Percentiles rank a stretch among this genome's conserved stretches.
Evolutionary conservation across 2,113 vertebrate genomes (phyloP).

Genomic region (Chamaea fasciata): DNA sequence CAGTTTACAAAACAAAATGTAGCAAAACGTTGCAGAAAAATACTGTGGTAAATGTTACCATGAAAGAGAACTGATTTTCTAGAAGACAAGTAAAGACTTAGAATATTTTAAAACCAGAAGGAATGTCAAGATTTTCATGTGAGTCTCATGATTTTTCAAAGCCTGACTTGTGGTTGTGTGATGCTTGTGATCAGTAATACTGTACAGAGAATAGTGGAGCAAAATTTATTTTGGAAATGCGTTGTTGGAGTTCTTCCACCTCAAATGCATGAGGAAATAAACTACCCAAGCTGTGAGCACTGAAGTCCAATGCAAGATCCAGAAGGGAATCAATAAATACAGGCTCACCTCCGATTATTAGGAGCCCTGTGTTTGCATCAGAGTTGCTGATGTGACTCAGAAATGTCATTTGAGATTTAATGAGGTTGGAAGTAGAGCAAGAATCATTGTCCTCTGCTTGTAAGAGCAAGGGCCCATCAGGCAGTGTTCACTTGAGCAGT

Average conservation of each 20-base stretch:
- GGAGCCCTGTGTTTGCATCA: background rate
- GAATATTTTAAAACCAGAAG: background rate
- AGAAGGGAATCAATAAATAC: background rate
- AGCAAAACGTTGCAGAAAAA: background rate
- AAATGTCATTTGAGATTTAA: background rate
- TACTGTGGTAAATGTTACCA: background rate
- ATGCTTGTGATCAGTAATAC: background rate
- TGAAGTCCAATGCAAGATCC: background rate
- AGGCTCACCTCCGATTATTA: background rate
- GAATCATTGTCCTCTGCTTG: background rate
- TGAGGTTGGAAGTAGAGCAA: background rate
- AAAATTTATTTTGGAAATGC: background rate
- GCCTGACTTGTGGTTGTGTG: background rate
- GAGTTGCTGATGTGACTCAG: background rate
- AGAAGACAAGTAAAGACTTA: background rate
- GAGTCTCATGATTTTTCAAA: background rate
- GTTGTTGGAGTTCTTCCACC: background rate
- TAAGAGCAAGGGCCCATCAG: background rate
- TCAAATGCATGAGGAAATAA: background rate
- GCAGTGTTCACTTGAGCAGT: background rate
- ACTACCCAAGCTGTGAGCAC: background rate
- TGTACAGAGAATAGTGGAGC: accelerated
- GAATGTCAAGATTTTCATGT: background rate
- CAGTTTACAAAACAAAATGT: background rate
- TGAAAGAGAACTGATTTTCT: background rate